Base-by-base conservation (phyloP, 2,797 vertebrate genomes). In the Gymnoscopelus microlampas region DNA sequence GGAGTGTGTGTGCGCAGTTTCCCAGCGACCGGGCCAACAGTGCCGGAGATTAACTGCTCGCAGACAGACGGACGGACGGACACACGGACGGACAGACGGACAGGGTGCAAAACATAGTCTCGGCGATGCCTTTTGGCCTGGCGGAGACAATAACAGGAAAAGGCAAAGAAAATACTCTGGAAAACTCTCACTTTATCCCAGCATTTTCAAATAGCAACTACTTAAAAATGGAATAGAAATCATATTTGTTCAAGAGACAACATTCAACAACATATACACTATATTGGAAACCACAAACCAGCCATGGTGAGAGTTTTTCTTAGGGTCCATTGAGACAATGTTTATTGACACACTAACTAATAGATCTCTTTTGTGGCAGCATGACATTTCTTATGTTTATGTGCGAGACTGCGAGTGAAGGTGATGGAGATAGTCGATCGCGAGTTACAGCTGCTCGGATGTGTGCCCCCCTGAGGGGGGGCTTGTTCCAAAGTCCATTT, bases 371-470 rank as follows among this genome's bases (percentile, higher is more conserved):
- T 68, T 70, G 47, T 23, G 14, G 53, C 10, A 9, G 3, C 4
- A 12, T 32, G 13, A 50, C 7, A 58, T 29, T 26, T 4, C 66
- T 77, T 54, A 11, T 63, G 56, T 76, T 60, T 66, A 44, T n/a
- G 7, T 5, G 35, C 4, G 35, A 19, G 19, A 19, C 19, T 19
- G 26, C 32, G 63, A 39, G 57, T 53, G 29, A 75, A 60, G 57
- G 29, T 12, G 39, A 12, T 7, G 11, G 53, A 50, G 26, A 56
- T 14, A 9, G 55, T 49, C 53, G 79, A 64, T 60, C 57, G 7
- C 2, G 35, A 49, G 9, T 35, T 47, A 53, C 72, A 81, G 72
- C 68, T 80, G 77, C 68, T 48, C 9, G 14, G 32, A 10, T 19
- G n/a, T 35, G 5, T 44, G 59, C n/a, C n/a, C n/a, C n/a, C n/a